phyloP scores from a whole-genome alignment of 2,113 vertebrate genomes.

The Geothlypis trichas region DNA sequence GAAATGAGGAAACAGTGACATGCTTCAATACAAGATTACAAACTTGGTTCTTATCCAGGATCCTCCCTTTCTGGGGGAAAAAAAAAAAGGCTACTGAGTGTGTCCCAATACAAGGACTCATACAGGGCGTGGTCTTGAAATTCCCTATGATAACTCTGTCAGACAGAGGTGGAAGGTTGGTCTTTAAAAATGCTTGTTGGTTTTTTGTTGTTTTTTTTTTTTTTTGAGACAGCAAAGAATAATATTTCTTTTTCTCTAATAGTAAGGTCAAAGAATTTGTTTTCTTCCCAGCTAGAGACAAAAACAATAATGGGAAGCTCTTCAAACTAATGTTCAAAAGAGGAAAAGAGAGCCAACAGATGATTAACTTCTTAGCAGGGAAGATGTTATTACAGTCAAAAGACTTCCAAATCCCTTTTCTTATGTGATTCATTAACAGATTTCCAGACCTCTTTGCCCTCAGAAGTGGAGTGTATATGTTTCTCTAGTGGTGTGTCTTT shows the following conservation, averaged over 20 bases:
- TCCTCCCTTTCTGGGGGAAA: background rate
- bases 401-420: slow-evolving; percentile 20
- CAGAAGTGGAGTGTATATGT: background rate
- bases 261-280: slow-evolving; percentile 26
- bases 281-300: slow-evolving; percentile 33
- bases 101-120: background rate
- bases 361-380: slow-evolving; percentile 61
- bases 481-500: slow-evolving; percentile 1
- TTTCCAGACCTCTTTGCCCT: slow-evolving; percentile 10
- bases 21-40: background rate
- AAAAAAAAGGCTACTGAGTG: background rate
- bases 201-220: background rate
- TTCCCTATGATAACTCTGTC: background rate
- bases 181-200: background rate
- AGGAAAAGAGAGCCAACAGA: slow-evolving; percentile 32
- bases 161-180: background rate
- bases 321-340: slow-evolving; percentile 55
- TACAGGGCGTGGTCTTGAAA: background rate
- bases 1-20: background rate
- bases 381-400: slow-evolving; percentile 23
- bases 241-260: background rate
- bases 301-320: slow-evolving; percentile 54
- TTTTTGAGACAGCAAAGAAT: background rate
- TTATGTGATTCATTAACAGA: slow-evolving; percentile 38
- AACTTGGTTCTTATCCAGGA: background rate